Base-by-base conservation (phyloP, 2,797 vertebrate genomes). In the Oreochromis mossambicus region DNA sequence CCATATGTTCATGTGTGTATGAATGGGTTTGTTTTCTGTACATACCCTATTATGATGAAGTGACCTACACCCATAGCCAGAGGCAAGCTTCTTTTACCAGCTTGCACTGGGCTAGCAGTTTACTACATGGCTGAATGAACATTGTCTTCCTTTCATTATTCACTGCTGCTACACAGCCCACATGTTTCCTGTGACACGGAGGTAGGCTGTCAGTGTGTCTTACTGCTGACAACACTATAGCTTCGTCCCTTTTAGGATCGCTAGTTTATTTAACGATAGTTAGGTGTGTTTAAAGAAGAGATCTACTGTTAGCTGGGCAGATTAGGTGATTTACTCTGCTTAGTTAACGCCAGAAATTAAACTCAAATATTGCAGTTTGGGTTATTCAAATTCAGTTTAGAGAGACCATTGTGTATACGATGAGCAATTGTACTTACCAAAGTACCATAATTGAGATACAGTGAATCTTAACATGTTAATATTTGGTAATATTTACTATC, bases 71-170 rank as follows among this genome's bases (percentile, higher is more conserved):
- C 83, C 88, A 85, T 82, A 89, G 82, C 90, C 84, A 12, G 43
- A 56, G 84, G 89, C 84, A 82, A 68, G 84, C 85, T 86, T 87
- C 79, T 90, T 80, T 88, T 75, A 91, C 78, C 63, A 46, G 85
- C 83, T 89, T 86, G 83, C 89, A 51, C n/a, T 29, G 80, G 82
- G 87, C 83, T 89, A 84, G 83, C 78, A 78, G 38, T 55, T 78
- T 77, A 79, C 86, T 77, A 78, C 52, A 58, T 66, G 46, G 29
- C 82, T 88, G 86, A 84, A 85, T 81, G 86, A 85, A 86, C n/a
- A 12, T 63, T 80, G 82, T 82, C 87, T 86, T 80, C 80, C 55
- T 89, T 90, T 92, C 90, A 92, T 94, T 93, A 92, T 91, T 92
- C 90, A 93, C 86, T 55, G 24, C 75, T 8, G 10, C 85, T 86